Conservation (phyloP, 30 jellyfish, hydroid and myxozoan species). For the Aurelia sp. region DNA sequence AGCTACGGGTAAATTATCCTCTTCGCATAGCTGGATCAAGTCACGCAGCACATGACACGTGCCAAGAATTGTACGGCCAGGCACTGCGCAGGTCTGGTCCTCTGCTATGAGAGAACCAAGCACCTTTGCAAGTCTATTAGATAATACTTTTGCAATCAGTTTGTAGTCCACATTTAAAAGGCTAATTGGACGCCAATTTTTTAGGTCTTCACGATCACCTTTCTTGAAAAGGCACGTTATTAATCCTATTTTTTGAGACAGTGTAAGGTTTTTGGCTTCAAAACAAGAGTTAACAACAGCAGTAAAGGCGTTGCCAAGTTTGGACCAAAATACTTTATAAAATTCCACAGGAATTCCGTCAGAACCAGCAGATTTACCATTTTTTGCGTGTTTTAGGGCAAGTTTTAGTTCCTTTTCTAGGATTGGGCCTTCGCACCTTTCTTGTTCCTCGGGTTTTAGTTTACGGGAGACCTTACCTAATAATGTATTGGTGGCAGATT, state of each 20-base stretch:
- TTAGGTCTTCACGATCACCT: neutral
- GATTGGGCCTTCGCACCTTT: slow-evolving; percentile 17
- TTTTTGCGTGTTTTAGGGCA: neutral
- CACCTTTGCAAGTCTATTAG: slow-evolving; percentile 26
- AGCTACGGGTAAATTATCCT: slow-evolving; percentile 14
- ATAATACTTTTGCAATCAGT: slow-evolving; percentile 19
- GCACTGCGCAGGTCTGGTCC: slow-evolving; percentile 51
- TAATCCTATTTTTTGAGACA: slow-evolving; percentile 1
- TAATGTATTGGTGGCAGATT: neutral
- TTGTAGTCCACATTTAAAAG: slow-evolving; percentile 44
- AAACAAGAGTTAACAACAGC: neutral
- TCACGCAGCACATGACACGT: slow-evolving; percentile 22
- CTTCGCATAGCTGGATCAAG: slow-evolving; percentile 15
- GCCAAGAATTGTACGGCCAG: slow-evolving; percentile 22
- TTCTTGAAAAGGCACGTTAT: slow-evolving; percentile 19
- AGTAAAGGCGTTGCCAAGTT: neutral
- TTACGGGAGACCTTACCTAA: neutral
- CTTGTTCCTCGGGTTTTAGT: neutral
- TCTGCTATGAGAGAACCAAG: slow-evolving; percentile 18
- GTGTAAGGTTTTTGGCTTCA: neutral
- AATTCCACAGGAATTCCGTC: slow-evolving; percentile 16
- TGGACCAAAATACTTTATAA: slow-evolving; percentile 2
- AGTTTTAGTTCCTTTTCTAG: slow-evolving; percentile 6
- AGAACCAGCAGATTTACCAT: slow-evolving; percentile 18
- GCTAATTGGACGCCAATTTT: slow-evolving; percentile 48